A percentile compares a stretch with the other conserved stretches of the same genome.
Evolutionary conservation across 37 sponge, comb jelly and placozoan genomes (phyloP).

Genomic region (Halichondria panicea): DNA sequence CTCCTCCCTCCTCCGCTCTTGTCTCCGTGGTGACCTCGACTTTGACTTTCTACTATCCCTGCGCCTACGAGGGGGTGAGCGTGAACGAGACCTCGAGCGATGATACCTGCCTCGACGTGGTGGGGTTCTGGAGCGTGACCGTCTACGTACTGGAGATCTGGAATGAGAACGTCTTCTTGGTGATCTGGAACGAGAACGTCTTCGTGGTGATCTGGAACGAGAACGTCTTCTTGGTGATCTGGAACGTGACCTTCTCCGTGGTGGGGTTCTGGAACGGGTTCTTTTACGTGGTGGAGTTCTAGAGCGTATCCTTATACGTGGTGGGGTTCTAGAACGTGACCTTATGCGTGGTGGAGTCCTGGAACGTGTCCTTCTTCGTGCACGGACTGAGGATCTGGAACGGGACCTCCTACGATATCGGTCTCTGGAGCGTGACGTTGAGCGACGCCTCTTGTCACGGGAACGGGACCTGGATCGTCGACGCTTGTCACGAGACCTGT

Average conservation of each 20-base stretch:
- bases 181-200: constrained; percentile 3
- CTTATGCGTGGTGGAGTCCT: too few species aligned
- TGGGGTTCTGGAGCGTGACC: constrained; percentile 5
- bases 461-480: constrained; percentile 11
- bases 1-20: not conserved
- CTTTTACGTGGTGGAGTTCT: constrained; percentile 20
- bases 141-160: constrained; percentile 6
- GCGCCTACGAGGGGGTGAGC: constrained; percentile 20
- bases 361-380: not conserved
- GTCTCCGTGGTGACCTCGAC: constrained; percentile 4
- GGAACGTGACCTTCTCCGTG: not conserved
- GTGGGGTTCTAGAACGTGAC: not conserved
- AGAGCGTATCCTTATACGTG: constrained; percentile 18
- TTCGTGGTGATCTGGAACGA: not conserved
- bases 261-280: constrained; percentile 15
- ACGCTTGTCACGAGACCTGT: constrained; percentile 31
- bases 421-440: constrained; percentile 29
- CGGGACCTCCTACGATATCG: constrained; percentile 3
- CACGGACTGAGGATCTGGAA: not conserved
- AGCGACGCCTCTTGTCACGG: too few species aligned
- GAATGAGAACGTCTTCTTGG: not conserved
- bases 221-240: too few species aligned
- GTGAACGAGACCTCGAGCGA: constrained; percentile 19
- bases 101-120: constrained; percentile 6
- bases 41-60: not conserved